Conservation (phyloP, 2,797 vertebrate species). For the Tangara arthus region DNA sequence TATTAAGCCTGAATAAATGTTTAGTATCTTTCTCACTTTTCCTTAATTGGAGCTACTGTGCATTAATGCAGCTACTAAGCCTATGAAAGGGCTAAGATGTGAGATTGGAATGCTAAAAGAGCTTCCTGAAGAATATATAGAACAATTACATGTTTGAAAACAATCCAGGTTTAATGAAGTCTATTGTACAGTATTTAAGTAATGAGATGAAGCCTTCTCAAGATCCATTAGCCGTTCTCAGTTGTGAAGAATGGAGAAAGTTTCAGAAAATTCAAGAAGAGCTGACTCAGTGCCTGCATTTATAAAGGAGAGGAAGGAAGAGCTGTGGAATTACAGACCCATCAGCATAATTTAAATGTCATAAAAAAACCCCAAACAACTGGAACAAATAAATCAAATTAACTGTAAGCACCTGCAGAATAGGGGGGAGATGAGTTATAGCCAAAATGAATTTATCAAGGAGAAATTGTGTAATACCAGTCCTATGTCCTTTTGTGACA, state of each 20-base stretch:
- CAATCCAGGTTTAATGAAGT: not conserved
- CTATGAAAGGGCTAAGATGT: not conserved
- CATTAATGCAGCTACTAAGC: not conserved
- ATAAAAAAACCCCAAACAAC: accelerated
- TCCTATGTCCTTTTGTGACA: not conserved
- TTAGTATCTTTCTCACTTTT: not conserved
- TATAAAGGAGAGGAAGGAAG: not conserved
- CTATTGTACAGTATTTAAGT: not conserved
- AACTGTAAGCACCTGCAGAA: slow-evolving; percentile 1
- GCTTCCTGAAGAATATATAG: not conserved
- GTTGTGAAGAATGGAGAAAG: not conserved
- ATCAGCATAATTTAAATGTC: not conserved
- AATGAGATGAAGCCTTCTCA: not conserved
- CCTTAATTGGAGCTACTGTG: not conserved
- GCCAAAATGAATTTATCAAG: not conserved
- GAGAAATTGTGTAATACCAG: not conserved
- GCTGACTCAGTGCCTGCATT: not conserved
- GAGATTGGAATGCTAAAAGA: not conserved
- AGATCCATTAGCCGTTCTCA: not conserved
- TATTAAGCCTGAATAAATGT: not conserved
- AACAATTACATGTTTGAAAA: not conserved
- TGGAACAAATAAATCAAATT: slow-evolving; percentile 28
- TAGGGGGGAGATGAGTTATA: not conserved
- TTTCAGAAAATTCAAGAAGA: slow-evolving; percentile 7
- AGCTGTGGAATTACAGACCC: not conserved